Conservation (phyloP, 2,888 invertebrate species). For the Drosophila pseudotakahashii region DNA sequence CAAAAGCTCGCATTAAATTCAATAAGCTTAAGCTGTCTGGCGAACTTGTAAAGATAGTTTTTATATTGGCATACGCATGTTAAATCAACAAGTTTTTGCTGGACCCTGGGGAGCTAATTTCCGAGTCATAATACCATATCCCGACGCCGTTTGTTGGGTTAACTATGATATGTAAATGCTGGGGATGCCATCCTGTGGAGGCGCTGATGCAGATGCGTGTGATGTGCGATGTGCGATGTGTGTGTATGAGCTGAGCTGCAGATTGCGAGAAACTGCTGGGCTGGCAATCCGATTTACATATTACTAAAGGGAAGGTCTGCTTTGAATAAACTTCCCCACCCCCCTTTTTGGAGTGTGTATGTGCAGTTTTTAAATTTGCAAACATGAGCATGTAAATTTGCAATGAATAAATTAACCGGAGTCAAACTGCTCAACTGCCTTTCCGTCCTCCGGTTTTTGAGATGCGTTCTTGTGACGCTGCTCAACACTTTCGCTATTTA, state of each 20-base stretch:
- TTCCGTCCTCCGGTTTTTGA: background rate
- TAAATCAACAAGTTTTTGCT: background rate
- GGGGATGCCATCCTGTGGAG: constrained; percentile 28
- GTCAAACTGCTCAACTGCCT: constrained; percentile 24
- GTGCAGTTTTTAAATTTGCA: constrained; percentile 77
- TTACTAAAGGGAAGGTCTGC: constrained; percentile 74
- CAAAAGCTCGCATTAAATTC: background rate
- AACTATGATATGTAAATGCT: constrained; percentile 40
- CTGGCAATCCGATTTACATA: constrained; percentile 74
- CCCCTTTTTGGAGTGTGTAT: constrained; percentile 24
- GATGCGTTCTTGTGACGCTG: constrained; percentile 34
- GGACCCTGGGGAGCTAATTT: constrained; percentile 3
- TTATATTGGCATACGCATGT: background rate
- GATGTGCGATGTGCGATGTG: constrained; percentile 12
- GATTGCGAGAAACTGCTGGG: constrained; percentile 16
- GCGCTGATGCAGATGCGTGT: constrained; percentile 62
- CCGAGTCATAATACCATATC: constrained; percentile 14
- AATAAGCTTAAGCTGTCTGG: background rate
- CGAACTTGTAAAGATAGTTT: background rate
- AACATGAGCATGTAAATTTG: constrained; percentile 79
- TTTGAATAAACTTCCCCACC: constrained; percentile 70
- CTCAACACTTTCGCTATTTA: constrained; percentile 78
- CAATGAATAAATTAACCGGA: constrained; percentile 75
- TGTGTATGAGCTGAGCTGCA: constrained; percentile 22
- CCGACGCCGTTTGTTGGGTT: constrained; percentile 2